phyloP scores from a whole-genome alignment of 2,888 invertebrate species.

The Hylaea fasciaria region DNA sequence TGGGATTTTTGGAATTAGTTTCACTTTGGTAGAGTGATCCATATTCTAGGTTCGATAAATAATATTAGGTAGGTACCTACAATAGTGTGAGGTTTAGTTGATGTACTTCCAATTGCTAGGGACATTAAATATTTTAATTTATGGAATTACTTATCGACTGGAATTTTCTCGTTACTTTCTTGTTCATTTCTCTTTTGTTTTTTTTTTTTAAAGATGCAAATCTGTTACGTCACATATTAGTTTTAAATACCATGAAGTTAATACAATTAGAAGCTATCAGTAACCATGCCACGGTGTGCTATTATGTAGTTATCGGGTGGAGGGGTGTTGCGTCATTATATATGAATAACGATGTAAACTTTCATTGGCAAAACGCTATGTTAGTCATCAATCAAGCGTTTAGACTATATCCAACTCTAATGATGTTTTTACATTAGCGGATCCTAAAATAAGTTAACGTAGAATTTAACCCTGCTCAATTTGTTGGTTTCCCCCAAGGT shows the following conservation, averaged over 20 bases:
- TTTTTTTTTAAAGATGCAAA: too few species aligned
- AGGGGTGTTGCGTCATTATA: constrained; percentile 53
- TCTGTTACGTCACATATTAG: too few species aligned
- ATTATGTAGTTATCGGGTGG: constrained; percentile 42
- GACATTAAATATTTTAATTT: neutral
- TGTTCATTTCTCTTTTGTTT: too few species aligned
- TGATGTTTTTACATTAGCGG: neutral
- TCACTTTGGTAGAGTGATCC: constrained; percentile 3
- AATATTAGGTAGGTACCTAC: neutral
- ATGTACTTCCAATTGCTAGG: neutral
- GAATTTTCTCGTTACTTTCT: too few species aligned
- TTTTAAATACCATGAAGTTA: too few species aligned
- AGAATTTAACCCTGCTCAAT: neutral
- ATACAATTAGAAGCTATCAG: too few species aligned
- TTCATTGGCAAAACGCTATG: constrained; percentile 44
- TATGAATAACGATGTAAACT: constrained; percentile 47
- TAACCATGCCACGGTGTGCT: constrained; percentile 24
- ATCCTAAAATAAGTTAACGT: neutral
- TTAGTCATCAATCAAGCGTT: constrained; percentile 43
- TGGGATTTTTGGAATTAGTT: constrained; percentile 18
- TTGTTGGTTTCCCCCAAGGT: constrained; percentile 21
- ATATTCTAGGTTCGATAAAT: neutral
- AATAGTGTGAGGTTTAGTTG: neutral
- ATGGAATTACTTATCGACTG: neutral
- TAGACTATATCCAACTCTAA: constrained; percentile 7